Evolutionary conservation across 2,888 invertebrate species (phyloP), one percentile per base, ranked within the genome.

Genomic region (Mantis religiosa): DNA sequence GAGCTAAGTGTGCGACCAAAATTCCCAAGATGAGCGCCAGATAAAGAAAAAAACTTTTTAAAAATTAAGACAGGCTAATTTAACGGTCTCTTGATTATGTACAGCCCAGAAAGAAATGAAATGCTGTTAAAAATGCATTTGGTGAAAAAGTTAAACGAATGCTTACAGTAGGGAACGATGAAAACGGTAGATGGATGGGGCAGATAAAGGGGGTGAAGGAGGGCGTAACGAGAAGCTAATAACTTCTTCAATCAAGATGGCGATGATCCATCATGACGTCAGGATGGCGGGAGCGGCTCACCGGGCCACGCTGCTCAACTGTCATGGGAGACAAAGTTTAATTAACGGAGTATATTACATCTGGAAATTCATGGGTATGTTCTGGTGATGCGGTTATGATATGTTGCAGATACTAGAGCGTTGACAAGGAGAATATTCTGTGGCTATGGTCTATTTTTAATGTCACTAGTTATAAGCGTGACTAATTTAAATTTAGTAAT

Each of bases 251-350:
- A 87, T 87, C 87, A 87, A 87, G 87, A 87, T 87, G 34, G 87
- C n/a, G 87, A 87, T 82, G 87, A 87, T 87, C 87, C 87, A 87
- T 87, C 87, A 87, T 87, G 87, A 87, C 87, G 87, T 87, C 87
- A 82, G 81, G 85, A 85, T 41, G 85, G 87, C 87, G 30, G 87
- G 8, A 82, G 86, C 71, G 81, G 86, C 86, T 86, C 86, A 81
- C 81, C 86, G 81, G 71, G 87, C 30, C 81, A 25, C 83, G 84
- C 84, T 41, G 84, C 25, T 27, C 14, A 87, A 87, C 87, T 82
- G 87, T 87, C 82, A 87, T 34, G 82, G 82, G 87, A 87, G 82
- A 82, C 87, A 87, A 87, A 82, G 82, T 87, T 87, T 87, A 87
- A 87, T 87, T 87, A 87, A 82, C 87, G 54, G 54, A 71, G 54